These are phyloP conservation scores for Tipula lateralis DNA, from an alignment of 2,888 invertebrate species.

Conservation along the genomic window DNA sequence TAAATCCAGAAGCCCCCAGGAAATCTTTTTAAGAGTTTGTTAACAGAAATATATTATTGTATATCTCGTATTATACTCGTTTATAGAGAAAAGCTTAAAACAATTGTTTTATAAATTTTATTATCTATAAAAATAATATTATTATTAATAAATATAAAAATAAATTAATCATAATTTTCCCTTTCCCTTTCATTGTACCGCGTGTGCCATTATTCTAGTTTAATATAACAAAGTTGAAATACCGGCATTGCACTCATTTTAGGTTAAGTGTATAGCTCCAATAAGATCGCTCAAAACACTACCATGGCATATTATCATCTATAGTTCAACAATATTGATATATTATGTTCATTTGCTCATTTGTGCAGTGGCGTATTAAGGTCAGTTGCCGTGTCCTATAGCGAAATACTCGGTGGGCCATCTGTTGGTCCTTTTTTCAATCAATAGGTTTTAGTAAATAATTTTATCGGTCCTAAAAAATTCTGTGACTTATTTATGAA, in stretches of 20 bases:
- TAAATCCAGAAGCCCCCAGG: constrained; percentile 11
- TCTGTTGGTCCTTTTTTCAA: too few species aligned
- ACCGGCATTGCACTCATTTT: background rate
- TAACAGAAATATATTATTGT: background rate
- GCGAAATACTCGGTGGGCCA: too few species aligned
- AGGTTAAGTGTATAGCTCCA: too few species aligned
- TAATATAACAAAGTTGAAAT: background rate
- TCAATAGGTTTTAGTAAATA: too few species aligned
- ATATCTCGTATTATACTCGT: background rate
- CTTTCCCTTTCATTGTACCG: background rate
- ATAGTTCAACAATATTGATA: too few species aligned
- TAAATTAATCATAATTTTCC: background rate
- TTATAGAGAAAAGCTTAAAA: background rate
- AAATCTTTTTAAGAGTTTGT: background rate
- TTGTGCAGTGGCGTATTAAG: too few species aligned
- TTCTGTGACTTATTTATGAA: too few species aligned
- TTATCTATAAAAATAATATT: background rate
- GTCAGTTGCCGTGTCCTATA: too few species aligned
- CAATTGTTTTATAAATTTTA: constrained; percentile 19
- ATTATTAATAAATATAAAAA: background rate
- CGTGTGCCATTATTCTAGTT: background rate
- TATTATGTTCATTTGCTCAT: too few species aligned
- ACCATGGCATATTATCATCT: too few species aligned
- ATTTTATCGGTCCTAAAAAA: too few species aligned
- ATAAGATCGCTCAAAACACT: too few species aligned